Conservation (phyloP, 1,140 invertebrate species). For the Aphelenchoides avenae region DNA sequence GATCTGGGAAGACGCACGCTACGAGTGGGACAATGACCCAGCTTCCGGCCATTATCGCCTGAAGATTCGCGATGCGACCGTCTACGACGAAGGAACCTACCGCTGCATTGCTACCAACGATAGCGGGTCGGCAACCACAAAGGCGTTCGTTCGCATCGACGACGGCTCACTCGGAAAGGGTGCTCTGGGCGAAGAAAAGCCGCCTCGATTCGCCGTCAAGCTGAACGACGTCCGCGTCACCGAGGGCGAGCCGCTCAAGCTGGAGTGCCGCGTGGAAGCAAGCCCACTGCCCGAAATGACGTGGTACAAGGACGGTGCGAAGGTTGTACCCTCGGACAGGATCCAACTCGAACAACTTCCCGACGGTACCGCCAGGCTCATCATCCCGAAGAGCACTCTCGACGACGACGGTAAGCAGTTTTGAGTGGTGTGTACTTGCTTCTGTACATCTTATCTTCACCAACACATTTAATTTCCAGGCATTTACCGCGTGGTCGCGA, state of each 20-base stretch:
- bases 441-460: background rate
- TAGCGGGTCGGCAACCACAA: constrained; percentile 79
- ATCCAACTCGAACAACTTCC: constrained; percentile 40
- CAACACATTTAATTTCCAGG: constrained; percentile 4
- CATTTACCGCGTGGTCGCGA: constrained; percentile 52
- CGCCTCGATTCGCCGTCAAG: constrained; percentile 38
- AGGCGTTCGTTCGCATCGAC: constrained; percentile 64
- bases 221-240: constrained; percentile 53
- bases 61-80: constrained; percentile 83
- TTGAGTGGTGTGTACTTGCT: background rate
- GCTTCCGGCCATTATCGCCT: constrained; percentile 61
- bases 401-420: constrained; percentile 51
- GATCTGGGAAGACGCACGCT: constrained; percentile 51
- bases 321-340: constrained; percentile 51
- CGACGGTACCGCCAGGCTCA: constrained; percentile 52
- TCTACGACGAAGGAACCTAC: constrained; percentile 83
- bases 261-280: constrained; percentile 55
- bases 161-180: constrained; percentile 27
- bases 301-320: constrained; percentile 59
- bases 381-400: constrained; percentile 49
- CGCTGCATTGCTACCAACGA: constrained; percentile 81
- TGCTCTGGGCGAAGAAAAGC: constrained; percentile 2
- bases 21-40: constrained; percentile 51
- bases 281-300: constrained; percentile 44
- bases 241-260: constrained; percentile 56